These are phyloP conservation scores for Endomychus coccineus DNA, from an alignment of 2,888 invertebrate genomes.

Conservation along the genomic window DNA sequence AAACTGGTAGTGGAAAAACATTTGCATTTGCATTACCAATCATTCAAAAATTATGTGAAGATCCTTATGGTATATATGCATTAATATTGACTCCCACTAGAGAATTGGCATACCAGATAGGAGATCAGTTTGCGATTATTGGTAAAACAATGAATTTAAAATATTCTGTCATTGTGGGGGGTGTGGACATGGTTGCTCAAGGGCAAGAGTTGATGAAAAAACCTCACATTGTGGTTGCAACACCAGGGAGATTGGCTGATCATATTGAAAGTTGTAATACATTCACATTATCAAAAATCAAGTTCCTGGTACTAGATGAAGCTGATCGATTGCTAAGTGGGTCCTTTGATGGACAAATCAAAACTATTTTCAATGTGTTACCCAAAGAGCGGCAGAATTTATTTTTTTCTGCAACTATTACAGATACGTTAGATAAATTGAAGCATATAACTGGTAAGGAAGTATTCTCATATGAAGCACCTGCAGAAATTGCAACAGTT, in stretches of 20 bases:
- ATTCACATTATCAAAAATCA: conserved; percentile 68
- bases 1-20: conserved; percentile 98
- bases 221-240: conserved; percentile 94
- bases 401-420: conserved; percentile 93
- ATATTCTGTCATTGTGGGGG: conserved; percentile 87
- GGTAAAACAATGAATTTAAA: conserved; percentile 82
- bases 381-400: conserved; percentile 79
- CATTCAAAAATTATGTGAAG: conserved; percentile 81
- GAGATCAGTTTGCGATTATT: conserved; percentile 88
- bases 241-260: conserved; percentile 92
- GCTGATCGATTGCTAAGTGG: conserved; percentile 82
- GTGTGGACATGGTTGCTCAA: conserved; percentile 86
- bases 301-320: conserved; percentile 91
- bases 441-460: conserved; percentile 54
- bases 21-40: conserved; percentile 95
- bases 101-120: conserved; percentile 86
- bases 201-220: conserved; percentile 71
- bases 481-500: conserved; percentile 72
- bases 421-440: conserved; percentile 66
- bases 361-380: conserved; percentile 67
- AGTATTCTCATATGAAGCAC: conserved; percentile 59
- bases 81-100: conserved; percentile 92
- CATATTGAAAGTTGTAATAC: conserved; percentile 83
- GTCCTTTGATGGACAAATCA: conserved; percentile 74
- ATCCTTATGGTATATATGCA: conserved; percentile 95